These are phyloP conservation scores for Silurus asotus DNA, from an alignment of 2,113 vertebrate genomes.

Conservation along the genomic window DNA sequence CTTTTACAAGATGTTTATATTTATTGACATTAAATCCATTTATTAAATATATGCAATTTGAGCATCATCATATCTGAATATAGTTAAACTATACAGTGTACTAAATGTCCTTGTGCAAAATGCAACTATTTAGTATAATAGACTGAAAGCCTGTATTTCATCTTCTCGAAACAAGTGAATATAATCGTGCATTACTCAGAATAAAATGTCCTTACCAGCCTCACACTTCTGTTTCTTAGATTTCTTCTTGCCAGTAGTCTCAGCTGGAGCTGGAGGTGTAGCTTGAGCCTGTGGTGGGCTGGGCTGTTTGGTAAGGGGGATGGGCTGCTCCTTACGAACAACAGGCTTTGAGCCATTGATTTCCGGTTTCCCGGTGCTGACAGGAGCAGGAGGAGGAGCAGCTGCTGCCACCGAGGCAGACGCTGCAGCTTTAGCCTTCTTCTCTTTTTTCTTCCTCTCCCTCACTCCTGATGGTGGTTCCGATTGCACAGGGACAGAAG, in stretches of 20 bases:
- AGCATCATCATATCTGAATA: too few species aligned
- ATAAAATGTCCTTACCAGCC: constrained; percentile 60
- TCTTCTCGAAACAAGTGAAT: neutral
- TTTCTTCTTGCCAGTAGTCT: constrained; percentile 79
- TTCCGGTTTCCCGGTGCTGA: constrained; percentile 67
- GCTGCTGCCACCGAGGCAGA: constrained; percentile 10
- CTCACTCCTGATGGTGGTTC: constrained; percentile 75
- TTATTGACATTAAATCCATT: neutral
- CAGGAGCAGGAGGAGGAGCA: constrained; percentile 59
- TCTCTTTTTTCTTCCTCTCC: constrained; percentile 93
- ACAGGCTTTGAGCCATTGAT: constrained; percentile 80
- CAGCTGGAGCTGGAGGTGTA: constrained; percentile 66
- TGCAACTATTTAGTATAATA: neutral
- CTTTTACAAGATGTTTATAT: neutral
- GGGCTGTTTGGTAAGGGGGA: constrained; percentile 81
- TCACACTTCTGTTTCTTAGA: constrained; percentile 90
- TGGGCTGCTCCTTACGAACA: constrained; percentile 77
- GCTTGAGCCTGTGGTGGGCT: constrained; percentile 72
- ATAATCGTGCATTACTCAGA: too few species aligned
- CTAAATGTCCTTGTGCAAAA: too few species aligned
- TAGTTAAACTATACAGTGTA: too few species aligned
- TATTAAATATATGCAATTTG: neutral
- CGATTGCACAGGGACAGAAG: constrained; percentile 55
- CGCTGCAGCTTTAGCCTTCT: constrained; percentile 73
- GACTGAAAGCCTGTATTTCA: neutral